Evolutionary conservation across 2,113 vertebrate genomes (phyloP).

Genomic region (Bucco capensis): DNA sequence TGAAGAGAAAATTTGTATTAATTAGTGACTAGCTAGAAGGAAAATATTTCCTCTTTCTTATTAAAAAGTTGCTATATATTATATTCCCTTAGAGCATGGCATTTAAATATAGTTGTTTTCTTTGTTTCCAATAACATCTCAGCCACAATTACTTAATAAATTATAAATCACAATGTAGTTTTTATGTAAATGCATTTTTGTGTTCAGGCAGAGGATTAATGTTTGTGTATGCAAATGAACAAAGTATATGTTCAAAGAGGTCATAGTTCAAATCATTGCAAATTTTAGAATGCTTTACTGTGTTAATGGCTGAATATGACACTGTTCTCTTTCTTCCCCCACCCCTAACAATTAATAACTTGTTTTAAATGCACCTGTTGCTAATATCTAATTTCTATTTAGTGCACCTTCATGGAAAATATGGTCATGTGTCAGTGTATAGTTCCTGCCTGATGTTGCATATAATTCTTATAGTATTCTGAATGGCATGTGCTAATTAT

Average conservation of each 20-base stretch:
- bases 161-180: conserved; percentile 47
- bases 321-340: neutral
- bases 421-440: conserved; percentile 67
- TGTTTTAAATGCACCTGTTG: conserved; percentile 75
- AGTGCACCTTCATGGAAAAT: conserved; percentile 61
- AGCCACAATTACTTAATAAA: conserved; percentile 60
- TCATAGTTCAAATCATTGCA: conserved; percentile 62
- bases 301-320: conserved; percentile 51
- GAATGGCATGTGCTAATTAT: conserved; percentile 86
- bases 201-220: conserved; percentile 56
- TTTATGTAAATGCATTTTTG: conserved; percentile 52
- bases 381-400: conserved; percentile 71
- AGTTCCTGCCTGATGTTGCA: conserved; percentile 82
- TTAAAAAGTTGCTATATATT: neutral
- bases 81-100: neutral
- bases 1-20: neutral
- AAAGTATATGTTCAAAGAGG: conserved; percentile 58
- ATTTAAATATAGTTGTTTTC: conserved; percentile 25
- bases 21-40: neutral
- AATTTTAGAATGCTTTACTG: conserved; percentile 60
- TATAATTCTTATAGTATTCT: conserved; percentile 80
- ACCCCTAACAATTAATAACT: conserved; percentile 61
- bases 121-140: conserved; percentile 43
- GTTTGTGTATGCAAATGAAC: conserved; percentile 50
- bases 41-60: neutral